Base-by-base conservation (phyloP, 2,113 vertebrate genomes). In the Phylloscopus trochilus region DNA sequence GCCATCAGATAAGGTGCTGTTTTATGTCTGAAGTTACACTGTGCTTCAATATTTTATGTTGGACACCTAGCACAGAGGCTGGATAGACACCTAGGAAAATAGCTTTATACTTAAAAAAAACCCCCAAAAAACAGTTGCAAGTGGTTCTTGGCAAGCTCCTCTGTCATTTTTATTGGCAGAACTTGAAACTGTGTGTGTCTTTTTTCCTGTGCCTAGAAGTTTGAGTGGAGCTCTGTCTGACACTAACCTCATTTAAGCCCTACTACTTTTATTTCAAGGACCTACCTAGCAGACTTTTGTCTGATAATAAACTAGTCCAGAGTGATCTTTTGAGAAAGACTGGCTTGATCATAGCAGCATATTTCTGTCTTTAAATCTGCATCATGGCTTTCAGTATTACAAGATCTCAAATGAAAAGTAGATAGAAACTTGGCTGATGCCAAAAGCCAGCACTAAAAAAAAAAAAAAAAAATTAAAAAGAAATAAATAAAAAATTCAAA, bases 231-330 rank as follows among this genome's bases (percentile, higher is more conserved):
- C 52, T 89, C 28, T 92, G n/a, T 9, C 51, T 87, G 31, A 39
- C 21, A 10, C 51, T 80, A 46, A 35, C 21, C 20, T 90, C 37
- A 41, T 28, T 89, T 89, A 62, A 76, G 41, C 43, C 46, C 33
- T 62, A 33, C 35, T 86, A 11, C 44, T 93, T 92, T 63, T 55
- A 51, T 83, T 92, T 92, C 69, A 89, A 41, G 35, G n/a, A 90
- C 20, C 37, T 85, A 26, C 47, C 26, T 68, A n/a, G 31, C 27
- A 82, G 58, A 53, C 11, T 86, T 88, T 33, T 62, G 15, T 78
- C n/a, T 2, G 1, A 20, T 66, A 60, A 64, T 87, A 67, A 89
- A 56, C 24, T 81, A 79, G 16, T 73, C 52, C 46, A 49, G 31
- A 39, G 31, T 74, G 64, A 41, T 60, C 37, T 44, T 77, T 13